Conservation (phyloP, 2,888 invertebrate genomes). For the Drosophila putrida region DNA sequence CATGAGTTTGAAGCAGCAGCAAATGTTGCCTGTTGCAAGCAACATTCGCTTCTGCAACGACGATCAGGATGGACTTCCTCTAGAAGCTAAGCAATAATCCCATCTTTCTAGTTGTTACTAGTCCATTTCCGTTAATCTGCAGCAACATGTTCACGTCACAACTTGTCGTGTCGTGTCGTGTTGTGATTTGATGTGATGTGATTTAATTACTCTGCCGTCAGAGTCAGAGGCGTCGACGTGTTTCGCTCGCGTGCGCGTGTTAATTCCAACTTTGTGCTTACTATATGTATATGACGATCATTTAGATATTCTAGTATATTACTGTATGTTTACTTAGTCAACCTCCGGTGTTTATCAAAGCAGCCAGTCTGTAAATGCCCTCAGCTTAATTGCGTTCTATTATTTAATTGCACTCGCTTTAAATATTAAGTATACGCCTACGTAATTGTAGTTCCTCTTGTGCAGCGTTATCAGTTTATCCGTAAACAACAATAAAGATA, state of each 20-base stretch:
- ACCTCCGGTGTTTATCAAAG: constrained; percentile 33
- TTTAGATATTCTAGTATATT: constrained; percentile 24
- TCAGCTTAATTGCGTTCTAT: constrained; percentile 25
- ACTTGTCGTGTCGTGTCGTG: constrained; percentile 2
- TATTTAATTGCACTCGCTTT: constrained; percentile 19
- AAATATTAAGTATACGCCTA: constrained; percentile 30
- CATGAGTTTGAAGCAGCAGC: constrained; percentile 66
- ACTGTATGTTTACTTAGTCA: constrained; percentile 29
- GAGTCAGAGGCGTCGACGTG: not conserved
- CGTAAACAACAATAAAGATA: constrained; percentile 8
- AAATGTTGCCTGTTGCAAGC: constrained; percentile 61
- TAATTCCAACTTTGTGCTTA: constrained; percentile 16
- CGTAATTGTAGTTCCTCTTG: constrained; percentile 12
- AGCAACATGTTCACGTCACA: constrained; percentile 18
- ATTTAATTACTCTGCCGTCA: constrained; percentile 27
- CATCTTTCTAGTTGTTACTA: constrained; percentile 6
- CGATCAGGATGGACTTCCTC: constrained; percentile 33
- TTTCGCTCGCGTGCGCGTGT: constrained; percentile 30
- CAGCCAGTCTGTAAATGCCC: constrained; percentile 26
- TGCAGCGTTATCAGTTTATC: constrained; percentile 2
- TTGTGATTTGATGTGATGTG: not conserved
- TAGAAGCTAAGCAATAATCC: constrained; percentile 36
- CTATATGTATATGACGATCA: constrained; percentile 29
- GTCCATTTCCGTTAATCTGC: constrained; percentile 8
- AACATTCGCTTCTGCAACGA: constrained; percentile 75